Conservation (phyloP, 2,797 vertebrate genomes). For the Lophotriccus pileatus region DNA sequence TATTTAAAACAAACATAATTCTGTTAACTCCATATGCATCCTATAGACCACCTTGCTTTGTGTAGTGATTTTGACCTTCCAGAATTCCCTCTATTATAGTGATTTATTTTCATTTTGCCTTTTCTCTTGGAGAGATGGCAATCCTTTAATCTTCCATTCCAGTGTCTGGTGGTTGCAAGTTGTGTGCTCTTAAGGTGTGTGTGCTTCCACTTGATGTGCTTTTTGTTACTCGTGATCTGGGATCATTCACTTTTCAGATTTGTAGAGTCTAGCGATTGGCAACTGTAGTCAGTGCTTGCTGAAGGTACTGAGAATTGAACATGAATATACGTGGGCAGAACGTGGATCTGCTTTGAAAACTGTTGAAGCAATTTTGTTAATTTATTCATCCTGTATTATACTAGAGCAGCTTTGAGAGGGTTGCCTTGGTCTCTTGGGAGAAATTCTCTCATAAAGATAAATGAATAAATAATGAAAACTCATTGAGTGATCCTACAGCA, state of each 20-base stretch:
- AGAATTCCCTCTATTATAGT: neutral
- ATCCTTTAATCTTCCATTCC: neutral
- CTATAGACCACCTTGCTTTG: neutral
- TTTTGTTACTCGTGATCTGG: neutral
- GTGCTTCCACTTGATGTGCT: neutral
- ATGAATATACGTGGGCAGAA: neutral
- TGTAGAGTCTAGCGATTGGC: neutral
- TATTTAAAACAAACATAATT: neutral
- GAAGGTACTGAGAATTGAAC: neutral
- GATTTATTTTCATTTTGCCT: neutral
- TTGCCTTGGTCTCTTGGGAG: neutral
- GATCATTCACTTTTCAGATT: neutral
- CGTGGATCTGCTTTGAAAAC: neutral
- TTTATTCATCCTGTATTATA: constrained; percentile 3
- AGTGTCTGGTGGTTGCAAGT: neutral
- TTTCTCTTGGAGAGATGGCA: neutral
- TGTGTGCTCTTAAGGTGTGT: neutral
- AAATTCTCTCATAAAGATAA: neutral
- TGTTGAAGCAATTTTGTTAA: neutral
- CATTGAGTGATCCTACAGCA: neutral
- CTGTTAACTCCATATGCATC: neutral
- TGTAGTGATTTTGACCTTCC: neutral
- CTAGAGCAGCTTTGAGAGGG: neutral
- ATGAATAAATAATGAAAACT: constrained; percentile 24
- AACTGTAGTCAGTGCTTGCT: neutral